These are phyloP conservation scores for Cyclina sinensis DNA, from an alignment of 1,140 invertebrate species.

Conservation along the genomic window DNA sequence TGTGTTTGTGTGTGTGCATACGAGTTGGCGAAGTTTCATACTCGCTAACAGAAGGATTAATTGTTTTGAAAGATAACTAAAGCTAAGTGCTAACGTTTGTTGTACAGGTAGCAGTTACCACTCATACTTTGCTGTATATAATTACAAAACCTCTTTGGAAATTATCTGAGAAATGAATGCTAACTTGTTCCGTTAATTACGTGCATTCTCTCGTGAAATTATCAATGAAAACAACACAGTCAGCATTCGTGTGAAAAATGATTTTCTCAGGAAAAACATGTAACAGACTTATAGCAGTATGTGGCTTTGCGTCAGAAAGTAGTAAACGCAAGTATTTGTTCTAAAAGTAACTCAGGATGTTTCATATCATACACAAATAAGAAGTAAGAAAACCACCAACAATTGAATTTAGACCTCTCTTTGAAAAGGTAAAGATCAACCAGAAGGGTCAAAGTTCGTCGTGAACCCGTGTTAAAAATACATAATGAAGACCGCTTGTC, in stretches of 20 bases:
- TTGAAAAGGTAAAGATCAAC: background rate
- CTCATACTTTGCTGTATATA: background rate
- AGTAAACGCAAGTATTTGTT: background rate
- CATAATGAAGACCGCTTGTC: too few relatives aligned
- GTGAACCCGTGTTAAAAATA: background rate
- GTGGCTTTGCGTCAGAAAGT: background rate
- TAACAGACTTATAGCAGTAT: background rate
- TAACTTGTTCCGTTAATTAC: background rate
- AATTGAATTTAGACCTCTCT: background rate
- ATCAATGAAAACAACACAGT: background rate
- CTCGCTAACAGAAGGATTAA: too few relatives aligned
- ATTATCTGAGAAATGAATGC: background rate
- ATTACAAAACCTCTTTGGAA: constrained; percentile 14
- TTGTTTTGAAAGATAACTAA: background rate
- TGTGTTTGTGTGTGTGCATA: too few relatives aligned
- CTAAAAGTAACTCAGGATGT: background rate
- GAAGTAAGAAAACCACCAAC: background rate
- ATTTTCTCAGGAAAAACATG: background rate
- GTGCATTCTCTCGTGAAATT: background rate
- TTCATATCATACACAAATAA: background rate
- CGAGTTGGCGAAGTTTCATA: too few relatives aligned
- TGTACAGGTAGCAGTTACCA: background rate
- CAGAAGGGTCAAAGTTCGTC: background rate
- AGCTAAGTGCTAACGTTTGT: background rate
- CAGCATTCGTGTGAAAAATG: constrained; percentile 21